phyloP scores from a whole-genome alignment of 2,113 vertebrate species.

The Alexandromys fortis region DNA sequence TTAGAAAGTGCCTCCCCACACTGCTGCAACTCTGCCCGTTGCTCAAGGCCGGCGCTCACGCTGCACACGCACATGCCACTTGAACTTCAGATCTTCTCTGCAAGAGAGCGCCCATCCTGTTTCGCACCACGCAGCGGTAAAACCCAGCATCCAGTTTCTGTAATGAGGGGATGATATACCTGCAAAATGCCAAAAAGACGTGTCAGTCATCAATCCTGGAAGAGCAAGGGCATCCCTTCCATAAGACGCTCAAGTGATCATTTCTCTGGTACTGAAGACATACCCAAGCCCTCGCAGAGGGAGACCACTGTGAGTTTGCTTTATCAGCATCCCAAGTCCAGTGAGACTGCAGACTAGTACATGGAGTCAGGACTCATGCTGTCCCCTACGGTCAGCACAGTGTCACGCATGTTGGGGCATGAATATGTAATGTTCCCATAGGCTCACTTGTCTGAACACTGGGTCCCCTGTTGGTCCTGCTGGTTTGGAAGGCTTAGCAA shows the following conservation, averaged over 20 bases:
- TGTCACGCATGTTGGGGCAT: no score
- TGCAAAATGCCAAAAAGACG: slow-evolving; percentile 70
- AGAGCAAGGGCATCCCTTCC: no score
- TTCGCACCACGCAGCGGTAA: slow-evolving; percentile 92
- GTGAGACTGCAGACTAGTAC: not conserved
- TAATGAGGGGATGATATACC: slow-evolving; percentile 88
- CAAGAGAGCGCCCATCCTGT: slow-evolving; percentile 92
- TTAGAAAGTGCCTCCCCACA: not conserved
- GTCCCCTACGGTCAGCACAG: accelerated
- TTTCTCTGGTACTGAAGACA: not conserved
- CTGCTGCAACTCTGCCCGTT: not conserved
- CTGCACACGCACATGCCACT: slow-evolving; percentile 91
- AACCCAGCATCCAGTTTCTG: slow-evolving; percentile 88
- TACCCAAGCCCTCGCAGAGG: no score
- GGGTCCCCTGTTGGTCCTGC: no score
- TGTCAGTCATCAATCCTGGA: not conserved
- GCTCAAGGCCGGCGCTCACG: not conserved
- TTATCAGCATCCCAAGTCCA: not conserved
- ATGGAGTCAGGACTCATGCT: not conserved
- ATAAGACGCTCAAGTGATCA: not conserved
- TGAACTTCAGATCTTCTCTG: slow-evolving; percentile 90
- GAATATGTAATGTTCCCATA: not conserved
- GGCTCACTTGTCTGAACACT: not conserved
- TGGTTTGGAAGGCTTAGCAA: no score
- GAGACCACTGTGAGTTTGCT: accelerated